Evolutionary conservation across 2,888 invertebrate species (phyloP).

Genomic region (Drosophila ezoana): DNA sequence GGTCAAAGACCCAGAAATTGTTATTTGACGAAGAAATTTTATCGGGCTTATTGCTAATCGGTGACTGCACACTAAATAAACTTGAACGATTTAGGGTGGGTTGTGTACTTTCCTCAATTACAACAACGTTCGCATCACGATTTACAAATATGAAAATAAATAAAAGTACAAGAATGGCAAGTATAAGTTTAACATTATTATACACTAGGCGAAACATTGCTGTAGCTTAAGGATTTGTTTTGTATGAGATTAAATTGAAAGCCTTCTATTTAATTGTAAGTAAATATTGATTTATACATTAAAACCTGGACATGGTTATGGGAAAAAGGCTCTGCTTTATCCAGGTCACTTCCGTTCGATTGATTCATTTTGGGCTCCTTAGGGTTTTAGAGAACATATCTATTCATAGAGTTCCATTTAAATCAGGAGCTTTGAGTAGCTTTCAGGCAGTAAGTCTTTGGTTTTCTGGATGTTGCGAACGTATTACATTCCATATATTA

Average conservation of each 20-base stretch:
- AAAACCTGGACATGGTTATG: no score
- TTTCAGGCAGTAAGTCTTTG: no score
- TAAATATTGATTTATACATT: neutral
- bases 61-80: neutral
- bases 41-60: neutral
- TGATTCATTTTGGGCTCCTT: no score
- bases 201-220: neutral
- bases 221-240: neutral
- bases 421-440: no score
- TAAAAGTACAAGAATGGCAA: neutral
- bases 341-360: no score
- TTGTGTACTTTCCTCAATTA: neutral
- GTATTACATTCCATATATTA: no score
- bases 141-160: neutral
- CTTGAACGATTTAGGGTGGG: neutral
- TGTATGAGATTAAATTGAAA: neutral
- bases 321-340: no score
- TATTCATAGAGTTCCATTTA: no score
- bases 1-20: slow-evolving; percentile 76
- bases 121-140: neutral
- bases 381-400: no score
- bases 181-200: neutral
- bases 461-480: no score
- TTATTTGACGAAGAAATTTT: neutral
- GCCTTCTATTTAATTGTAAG: slow-evolving; percentile 1